phyloP scores from a whole-genome alignment of 2,797 vertebrate genomes.

The Ficedula albicollis region DNA sequence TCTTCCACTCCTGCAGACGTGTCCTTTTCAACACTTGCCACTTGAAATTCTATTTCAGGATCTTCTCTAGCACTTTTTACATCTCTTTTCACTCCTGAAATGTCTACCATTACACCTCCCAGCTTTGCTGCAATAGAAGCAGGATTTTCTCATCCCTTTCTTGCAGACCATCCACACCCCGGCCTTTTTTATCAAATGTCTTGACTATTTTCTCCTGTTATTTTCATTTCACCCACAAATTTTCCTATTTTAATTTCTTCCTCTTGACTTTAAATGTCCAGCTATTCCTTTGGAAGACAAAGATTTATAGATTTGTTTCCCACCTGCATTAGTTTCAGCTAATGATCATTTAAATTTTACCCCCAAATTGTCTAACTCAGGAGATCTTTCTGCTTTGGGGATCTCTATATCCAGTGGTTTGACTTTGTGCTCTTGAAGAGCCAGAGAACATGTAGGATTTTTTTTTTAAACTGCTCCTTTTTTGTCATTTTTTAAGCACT shows the following conservation, averaged over 20 bases:
- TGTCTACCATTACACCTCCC: not conserved
- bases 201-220: not conserved
- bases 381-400: not conserved
- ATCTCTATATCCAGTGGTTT: not conserved
- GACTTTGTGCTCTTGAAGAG: not conserved
- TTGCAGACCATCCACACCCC: not conserved
- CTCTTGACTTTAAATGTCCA: not conserved
- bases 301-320: not conserved
- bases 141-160: not conserved
- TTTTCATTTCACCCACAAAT: not conserved
- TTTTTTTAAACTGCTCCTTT: not conserved
- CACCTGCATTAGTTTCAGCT: not conserved
- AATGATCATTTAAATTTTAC: not conserved
- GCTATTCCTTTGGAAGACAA: not conserved
- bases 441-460: not conserved
- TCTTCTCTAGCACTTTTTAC: not conserved
- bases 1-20: not conserved
- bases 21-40: conserved; percentile 45
- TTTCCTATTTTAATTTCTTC: not conserved
- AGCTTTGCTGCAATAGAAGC: not conserved
- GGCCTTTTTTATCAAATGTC: not conserved
- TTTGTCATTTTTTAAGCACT: not conserved
- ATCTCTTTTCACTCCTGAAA: conserved; percentile 1
- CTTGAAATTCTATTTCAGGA: conserved; percentile 49
- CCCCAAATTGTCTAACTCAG: not conserved